These are phyloP conservation scores for Stratiolaelaps scimitus DNA, from an alignment of 1,140 invertebrate species.

Conservation along the genomic window DNA sequence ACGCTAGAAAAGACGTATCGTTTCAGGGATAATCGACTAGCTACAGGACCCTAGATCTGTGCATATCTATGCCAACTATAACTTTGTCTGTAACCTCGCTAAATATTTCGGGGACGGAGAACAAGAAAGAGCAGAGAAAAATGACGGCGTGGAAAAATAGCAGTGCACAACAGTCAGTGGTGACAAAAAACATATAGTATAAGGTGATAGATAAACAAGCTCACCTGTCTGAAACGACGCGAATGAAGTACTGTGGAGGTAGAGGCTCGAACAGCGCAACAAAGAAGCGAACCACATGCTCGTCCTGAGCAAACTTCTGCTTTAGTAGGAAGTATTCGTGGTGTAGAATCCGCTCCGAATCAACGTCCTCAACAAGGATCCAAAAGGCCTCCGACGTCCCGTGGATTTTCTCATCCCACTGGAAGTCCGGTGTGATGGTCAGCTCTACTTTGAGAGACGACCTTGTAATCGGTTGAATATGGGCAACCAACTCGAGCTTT, in stretches of 20 bases:
- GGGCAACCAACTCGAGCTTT: conserved; percentile 81
- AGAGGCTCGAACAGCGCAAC: conserved; percentile 96
- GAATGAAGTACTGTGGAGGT: conserved; percentile 92
- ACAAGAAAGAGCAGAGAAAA: no score
- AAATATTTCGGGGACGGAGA: no score
- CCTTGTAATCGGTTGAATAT: conserved; percentile 93
- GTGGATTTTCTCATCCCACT: conserved; percentile 97
- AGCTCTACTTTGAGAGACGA: conserved; percentile 86
- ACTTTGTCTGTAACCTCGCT: no score
- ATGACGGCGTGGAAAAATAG: no score
- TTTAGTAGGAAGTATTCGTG: conserved; percentile 96
- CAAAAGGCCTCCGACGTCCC: conserved; percentile 88
- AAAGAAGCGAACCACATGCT: conserved; percentile 94
- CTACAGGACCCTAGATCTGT: no score
- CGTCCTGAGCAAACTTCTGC: conserved; percentile 81
- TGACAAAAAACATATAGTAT: no score
- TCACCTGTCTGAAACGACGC: conserved; percentile 52
- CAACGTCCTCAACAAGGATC: conserved; percentile 97
- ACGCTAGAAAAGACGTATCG: no score
- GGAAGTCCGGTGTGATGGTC: conserved; percentile 97
- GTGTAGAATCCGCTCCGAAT: conserved; percentile 82
- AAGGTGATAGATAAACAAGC: conserved; percentile 41
- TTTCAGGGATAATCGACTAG: no score
- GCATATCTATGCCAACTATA: no score
- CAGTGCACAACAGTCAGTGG: no score